phyloP scores from a whole-genome alignment of 2,113 vertebrate genomes.

The Dendropsophus ebraccatus region DNA sequence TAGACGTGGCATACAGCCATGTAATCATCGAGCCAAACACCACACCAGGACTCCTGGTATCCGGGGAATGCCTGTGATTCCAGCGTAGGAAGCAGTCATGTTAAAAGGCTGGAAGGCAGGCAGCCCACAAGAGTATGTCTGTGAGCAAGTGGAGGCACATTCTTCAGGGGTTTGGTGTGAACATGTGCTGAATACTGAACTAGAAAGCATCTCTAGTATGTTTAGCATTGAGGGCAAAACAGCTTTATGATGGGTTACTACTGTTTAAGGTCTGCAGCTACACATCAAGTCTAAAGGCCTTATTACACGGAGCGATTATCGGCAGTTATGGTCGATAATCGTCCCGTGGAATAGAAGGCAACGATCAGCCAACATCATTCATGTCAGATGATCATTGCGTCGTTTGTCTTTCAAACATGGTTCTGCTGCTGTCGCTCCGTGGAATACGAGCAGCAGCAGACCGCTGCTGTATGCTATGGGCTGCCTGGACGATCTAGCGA shows the following conservation, averaged over 20 bases:
- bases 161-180: constrained; percentile 6
- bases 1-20: not conserved
- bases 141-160: not conserved
- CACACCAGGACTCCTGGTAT: constrained; percentile 6
- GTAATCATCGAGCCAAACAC: not conserved
- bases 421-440: no score
- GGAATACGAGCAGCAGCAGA: no score
- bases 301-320: no score
- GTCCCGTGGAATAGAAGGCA: no score
- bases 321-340: no score
- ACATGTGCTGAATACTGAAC: not conserved
- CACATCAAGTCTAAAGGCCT: no score
- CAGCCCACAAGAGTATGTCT: not conserved
- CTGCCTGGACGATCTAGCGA: no score
- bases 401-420: no score
- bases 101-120: constrained; percentile 19
- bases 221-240: not conserved
- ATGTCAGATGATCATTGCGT: no score
- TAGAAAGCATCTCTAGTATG: not conserved
- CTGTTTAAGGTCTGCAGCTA: no score
- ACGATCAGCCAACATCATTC: no score
- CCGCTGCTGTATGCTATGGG: no score
- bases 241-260: not conserved
- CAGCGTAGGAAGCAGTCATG: constrained; percentile 25
- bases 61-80: constrained; percentile 44